Percentiles rank a stretch among this genome's conserved stretches.
These are phyloP conservation scores for Lasioglossum lativentre DNA, from an alignment of 2,888 invertebrate species.

Conservation along the genomic window DNA sequence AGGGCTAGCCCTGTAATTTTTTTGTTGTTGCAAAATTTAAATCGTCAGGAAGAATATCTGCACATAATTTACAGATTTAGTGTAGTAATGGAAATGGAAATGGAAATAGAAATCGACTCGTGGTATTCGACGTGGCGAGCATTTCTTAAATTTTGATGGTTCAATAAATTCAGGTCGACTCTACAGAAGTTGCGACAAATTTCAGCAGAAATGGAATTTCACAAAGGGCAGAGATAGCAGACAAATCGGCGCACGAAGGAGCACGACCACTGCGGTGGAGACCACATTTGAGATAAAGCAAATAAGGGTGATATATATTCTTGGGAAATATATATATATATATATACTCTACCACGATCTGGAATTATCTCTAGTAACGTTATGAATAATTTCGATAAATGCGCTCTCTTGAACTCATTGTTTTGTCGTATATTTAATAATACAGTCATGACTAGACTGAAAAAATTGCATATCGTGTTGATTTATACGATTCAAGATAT, in stretches of 20 bases:
- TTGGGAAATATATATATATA: no score
- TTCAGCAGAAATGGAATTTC: slow-evolving; percentile 25
- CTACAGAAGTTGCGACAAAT: slow-evolving; percentile 13
- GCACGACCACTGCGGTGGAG: neutral
- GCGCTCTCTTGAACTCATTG: neutral
- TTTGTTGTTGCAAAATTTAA: neutral
- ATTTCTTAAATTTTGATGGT: slow-evolving; percentile 12
- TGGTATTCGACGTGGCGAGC: slow-evolving; percentile 10
- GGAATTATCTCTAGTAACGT: neutral
- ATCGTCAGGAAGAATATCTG: neutral
- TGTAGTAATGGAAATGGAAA: neutral
- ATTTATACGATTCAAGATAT: neutral
- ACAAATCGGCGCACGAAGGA: slow-evolving; percentile 17
- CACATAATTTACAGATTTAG: neutral
- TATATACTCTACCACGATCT: neutral
- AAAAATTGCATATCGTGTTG: neutral
- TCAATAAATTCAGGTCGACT: slow-evolving; percentile 16
- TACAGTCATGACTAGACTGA: neutral
- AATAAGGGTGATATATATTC: neutral
- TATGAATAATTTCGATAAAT: neutral
- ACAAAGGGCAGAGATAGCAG: neutral
- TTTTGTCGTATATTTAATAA: neutral
- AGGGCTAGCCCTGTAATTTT: neutral
- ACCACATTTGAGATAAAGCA: slow-evolving; percentile 4
- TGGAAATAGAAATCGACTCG: neutral